These are phyloP conservation scores for Ranitomeya imitator DNA, from an alignment of 2,113 vertebrate genomes.

Conservation along the genomic window DNA sequence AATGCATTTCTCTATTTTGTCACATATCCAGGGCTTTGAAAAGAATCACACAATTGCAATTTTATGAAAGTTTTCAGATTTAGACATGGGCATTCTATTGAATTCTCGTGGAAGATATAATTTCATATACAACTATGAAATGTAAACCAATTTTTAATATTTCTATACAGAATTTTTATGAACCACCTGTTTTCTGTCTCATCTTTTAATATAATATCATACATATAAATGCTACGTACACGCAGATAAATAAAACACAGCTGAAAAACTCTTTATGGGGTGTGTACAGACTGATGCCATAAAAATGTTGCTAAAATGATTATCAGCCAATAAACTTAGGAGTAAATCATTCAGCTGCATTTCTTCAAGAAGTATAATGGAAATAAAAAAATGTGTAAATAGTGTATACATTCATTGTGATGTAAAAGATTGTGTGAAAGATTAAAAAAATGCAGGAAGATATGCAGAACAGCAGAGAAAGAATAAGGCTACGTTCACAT, in stretches of 20 bases:
- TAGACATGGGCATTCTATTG: neutral
- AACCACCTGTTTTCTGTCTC: slow-evolving; percentile 16
- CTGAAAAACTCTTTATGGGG: slow-evolving; percentile 16
- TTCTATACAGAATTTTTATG: slow-evolving; percentile 12
- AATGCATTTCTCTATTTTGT: too few relatives aligned
- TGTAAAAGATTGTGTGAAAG: neutral
- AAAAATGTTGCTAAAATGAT: slow-evolving; percentile 24
- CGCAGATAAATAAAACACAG: slow-evolving; percentile 9
- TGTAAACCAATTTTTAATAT: neutral
- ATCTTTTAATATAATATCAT: slow-evolving; percentile 29
- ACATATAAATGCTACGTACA: neutral
- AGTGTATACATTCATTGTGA: neutral
- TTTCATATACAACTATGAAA: neutral
- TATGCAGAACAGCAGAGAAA: neutral
- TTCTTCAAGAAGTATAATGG: neutral
- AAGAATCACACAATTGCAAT: neutral
- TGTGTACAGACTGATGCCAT: slow-evolving; percentile 31
- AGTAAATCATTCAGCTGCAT: slow-evolving; percentile 20
- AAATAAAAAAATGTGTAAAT: neutral
- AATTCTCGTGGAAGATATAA: neutral
- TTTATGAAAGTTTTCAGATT: neutral
- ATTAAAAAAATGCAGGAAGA: neutral
- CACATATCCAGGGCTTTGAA: too few relatives aligned
- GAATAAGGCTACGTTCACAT: too few relatives aligned
- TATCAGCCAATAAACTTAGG: slow-evolving; percentile 24